Percentiles rank a stretch among this genome's conserved stretches.
phyloP scores from a whole-genome alignment of 2,113 vertebrate genomes.

The Micromys minutus region DNA sequence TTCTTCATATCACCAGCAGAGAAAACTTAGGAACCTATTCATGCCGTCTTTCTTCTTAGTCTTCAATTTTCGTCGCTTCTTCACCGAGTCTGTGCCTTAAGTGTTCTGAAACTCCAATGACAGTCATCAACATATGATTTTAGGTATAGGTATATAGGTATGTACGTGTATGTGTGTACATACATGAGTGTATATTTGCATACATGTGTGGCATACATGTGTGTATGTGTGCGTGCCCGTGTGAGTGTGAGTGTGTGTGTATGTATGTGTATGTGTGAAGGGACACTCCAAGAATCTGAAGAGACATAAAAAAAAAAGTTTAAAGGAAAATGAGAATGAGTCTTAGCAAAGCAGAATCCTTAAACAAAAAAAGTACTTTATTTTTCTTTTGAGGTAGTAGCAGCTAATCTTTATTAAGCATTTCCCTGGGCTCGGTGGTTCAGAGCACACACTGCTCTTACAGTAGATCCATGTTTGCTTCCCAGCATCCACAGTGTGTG shows the following conservation, averaged over 20 bases:
- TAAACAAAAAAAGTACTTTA: no score
- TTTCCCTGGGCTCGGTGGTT: background rate
- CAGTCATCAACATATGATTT: no score
- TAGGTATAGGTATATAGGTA: no score
- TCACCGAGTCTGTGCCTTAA: background rate
- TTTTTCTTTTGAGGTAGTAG: background rate
- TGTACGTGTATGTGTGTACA: no score
- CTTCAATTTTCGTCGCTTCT: background rate
- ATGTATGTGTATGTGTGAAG: background rate
- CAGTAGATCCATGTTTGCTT: background rate
- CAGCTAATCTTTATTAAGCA: background rate
- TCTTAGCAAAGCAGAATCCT: constrained; percentile 19
- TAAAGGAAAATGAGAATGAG: background rate
- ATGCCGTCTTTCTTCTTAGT: background rate
- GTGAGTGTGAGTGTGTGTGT: no score
- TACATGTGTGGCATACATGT: no score
- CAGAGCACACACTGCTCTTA: no score
- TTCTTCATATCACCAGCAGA: background rate
- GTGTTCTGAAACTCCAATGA: background rate
- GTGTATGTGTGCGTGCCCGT: no score
- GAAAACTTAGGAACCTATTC: no score
- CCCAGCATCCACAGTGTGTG: no score
- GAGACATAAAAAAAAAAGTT: background rate
- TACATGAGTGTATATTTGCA: no score
- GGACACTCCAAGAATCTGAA: background rate